These are phyloP conservation scores for Neoarius graeffei DNA, from an alignment of 2,113 vertebrate species.

Conservation along the genomic window DNA sequence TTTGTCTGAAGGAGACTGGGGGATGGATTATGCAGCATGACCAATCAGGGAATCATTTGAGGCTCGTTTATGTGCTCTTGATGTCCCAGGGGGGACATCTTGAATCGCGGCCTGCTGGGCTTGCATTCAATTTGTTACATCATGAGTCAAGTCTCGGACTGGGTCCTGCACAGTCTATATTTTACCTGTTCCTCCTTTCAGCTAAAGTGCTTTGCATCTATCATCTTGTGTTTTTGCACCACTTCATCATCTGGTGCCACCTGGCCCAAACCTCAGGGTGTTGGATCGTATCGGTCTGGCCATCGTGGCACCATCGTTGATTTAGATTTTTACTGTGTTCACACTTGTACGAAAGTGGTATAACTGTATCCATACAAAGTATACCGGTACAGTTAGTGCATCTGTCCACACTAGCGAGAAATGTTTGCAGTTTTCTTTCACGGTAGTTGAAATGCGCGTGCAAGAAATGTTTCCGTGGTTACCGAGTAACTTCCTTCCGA, in stretches of 20 bases:
- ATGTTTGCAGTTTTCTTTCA: no score
- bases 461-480: no score
- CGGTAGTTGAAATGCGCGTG: no score
- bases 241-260: constrained; percentile 67
- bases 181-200: constrained; percentile 46
- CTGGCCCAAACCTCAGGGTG: constrained; percentile 60
- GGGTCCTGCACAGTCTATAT: constrained; percentile 70
- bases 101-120: constrained; percentile 68
- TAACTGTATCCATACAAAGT: no score
- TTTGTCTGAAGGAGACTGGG: constrained; percentile 58
- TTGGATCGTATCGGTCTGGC: constrained; percentile 72
- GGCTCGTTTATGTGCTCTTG: constrained; percentile 59
- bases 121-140: constrained; percentile 60
- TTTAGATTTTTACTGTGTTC: no score
- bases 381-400: no score
- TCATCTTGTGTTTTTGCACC: constrained; percentile 64
- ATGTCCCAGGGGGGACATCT: constrained; percentile 58
- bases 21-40: constrained; percentile 66
- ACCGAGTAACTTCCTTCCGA: no score
- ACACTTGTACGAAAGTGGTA: no score
- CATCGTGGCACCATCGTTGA: constrained; percentile 57
- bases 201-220: constrained; percentile 67
- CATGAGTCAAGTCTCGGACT: constrained; percentile 38
- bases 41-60: constrained; percentile 60
- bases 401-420: no score